phyloP scores from a whole-genome alignment of 2,888 invertebrate genomes.

The Glyphotaelius pellucidus region DNA sequence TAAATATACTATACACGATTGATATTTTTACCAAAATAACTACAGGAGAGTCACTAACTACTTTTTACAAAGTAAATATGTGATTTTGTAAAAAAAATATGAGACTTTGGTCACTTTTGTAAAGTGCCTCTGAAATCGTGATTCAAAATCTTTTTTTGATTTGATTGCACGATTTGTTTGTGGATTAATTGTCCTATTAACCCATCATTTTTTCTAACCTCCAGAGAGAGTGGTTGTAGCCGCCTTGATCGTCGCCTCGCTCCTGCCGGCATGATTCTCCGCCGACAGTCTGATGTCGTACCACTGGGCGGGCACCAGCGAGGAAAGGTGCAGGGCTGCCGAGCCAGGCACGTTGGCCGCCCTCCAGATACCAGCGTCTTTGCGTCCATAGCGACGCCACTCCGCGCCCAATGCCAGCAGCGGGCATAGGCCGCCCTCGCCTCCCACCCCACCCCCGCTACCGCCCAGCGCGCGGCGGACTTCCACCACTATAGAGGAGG shows the following conservation, averaged over 20 bases:
- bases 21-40: no score
- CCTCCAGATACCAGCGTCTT: slow-evolving; percentile 70
- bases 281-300: slow-evolving; percentile 85
- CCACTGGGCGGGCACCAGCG: slow-evolving; percentile 85
- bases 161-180: no score
- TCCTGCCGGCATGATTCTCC: slow-evolving; percentile 83
- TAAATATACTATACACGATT: no score
- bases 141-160: no score
- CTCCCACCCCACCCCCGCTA: background rate
- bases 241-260: slow-evolving; percentile 83
- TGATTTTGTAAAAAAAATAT: no score
- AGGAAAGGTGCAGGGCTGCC: slow-evolving; percentile 72
- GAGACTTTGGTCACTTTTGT: no score
- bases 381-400: slow-evolving; percentile 72
- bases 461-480: slow-evolving; percentile 71
- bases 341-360: slow-evolving; percentile 69
- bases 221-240: slow-evolving; percentile 86
- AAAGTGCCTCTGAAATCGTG: no score
- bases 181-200: no score
- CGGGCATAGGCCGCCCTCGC: slow-evolving; percentile 71
- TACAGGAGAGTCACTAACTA: no score
- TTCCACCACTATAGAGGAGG: slow-evolving; percentile 74
- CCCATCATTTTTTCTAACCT: slow-evolving; percentile 76
- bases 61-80: no score
- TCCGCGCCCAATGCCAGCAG: slow-evolving; percentile 74